Base-by-base conservation (phyloP, 2,888 invertebrate species). In the Labia minor region DNA sequence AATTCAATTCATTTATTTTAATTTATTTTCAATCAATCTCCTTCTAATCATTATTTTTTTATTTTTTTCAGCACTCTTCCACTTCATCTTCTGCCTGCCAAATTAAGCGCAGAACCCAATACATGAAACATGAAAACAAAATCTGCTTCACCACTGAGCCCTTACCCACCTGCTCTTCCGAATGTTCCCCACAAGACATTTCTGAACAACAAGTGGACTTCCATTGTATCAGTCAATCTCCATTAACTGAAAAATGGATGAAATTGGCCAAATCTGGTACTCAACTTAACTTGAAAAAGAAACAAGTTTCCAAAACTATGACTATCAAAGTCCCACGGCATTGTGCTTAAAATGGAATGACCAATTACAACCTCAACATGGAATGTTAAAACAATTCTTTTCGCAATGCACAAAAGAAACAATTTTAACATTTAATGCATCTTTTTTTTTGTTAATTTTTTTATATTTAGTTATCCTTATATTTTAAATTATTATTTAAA, bases 61-160 rank as follows among this genome's bases (percentile, higher is more conserved):
- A 33, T 33, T 33, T 8, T 33, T 8, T 11, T 8, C 33, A 33
- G 33, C n/a, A n/a, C n/a, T n/a, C n/a, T n/a, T n/a, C n/a, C n/a
- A 11, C 33, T 8, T 33, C 33, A 8, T 8, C 6, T 11, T 33
- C 33, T 11, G 11, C 6, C 33, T 33, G 33, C 33, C 6, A 33
- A 33, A 33, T 11, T 11, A 33, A 11, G 6, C 33, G 11, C 6
- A 6, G 64, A 2, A 68, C 67, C 63, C 66, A 19, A n/a, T 63
- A 67, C 2, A 63, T 67, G 19, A 33, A 63, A 14, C 71, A 78
- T 69, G 78, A 79, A 62, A 79, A 78, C 0, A 77, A 84, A 72
- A 81, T 84, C 68, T 88, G 88, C 76, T 86, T 88, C 75, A 82
- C 85, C 3, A 77, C 80, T 10, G 78, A 77, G 14, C 81, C 82